A percentile compares a stretch with the other conserved stretches of the same genome.
Evolutionary conservation across 2,113 vertebrate species (phyloP).

Genomic region (Phainopepla nitens): DNA sequence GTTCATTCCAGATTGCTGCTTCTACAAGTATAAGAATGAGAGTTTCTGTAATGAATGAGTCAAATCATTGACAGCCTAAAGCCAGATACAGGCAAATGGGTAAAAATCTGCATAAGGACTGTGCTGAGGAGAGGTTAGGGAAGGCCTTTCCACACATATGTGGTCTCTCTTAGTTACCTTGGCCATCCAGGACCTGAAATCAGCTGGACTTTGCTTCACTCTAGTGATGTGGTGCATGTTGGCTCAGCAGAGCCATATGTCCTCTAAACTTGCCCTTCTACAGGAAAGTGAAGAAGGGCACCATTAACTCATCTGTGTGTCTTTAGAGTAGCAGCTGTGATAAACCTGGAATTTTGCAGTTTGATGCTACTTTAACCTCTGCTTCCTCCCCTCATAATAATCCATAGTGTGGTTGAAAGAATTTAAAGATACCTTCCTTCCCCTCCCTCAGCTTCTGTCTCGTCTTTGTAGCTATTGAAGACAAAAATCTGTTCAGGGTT

Average conservation of each 20-base stretch:
- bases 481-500: background rate
- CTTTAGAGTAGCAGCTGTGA: background rate
- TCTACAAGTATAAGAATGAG: background rate
- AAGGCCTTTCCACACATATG: fast-evolving
- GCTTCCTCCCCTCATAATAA: background rate
- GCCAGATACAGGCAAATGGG: background rate
- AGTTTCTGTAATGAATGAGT: background rate
- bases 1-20: background rate
- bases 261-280: background rate
- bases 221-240: background rate
- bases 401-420: background rate
- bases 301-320: background rate
- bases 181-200: background rate
- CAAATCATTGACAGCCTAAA: background rate
- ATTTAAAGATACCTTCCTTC: background rate
- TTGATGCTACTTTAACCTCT: background rate
- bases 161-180: background rate
- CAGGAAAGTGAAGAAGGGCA: background rate
- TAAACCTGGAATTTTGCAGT: background rate
- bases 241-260: background rate
- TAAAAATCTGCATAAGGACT: background rate
- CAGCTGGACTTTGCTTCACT: background rate
- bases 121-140: background rate
- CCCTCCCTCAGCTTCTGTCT: background rate
- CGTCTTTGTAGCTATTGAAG: background rate